These are phyloP conservation scores for Sinohyriopsis cumingii DNA, from an alignment of 2,888 invertebrate genomes.

Conservation along the genomic window DNA sequence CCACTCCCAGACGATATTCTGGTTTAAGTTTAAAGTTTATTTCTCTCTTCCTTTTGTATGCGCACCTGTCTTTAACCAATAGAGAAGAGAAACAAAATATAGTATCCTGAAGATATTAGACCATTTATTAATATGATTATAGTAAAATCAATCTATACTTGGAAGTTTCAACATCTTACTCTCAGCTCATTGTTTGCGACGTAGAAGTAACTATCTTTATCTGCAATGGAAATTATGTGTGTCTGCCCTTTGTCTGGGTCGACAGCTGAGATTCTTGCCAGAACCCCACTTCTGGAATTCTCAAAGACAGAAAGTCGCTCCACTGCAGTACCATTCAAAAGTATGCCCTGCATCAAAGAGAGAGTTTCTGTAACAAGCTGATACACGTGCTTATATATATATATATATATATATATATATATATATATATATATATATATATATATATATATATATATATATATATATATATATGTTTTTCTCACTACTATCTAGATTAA, in stretches of 20 bases:
- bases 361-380: not conserved
- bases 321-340: constrained; percentile 15
- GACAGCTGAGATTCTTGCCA: constrained; percentile 33
- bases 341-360: constrained; percentile 24
- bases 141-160: too few relatives aligned
- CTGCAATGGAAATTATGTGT: constrained; percentile 31
- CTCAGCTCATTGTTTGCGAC: constrained; percentile 31
- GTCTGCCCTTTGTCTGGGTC: constrained; percentile 40
- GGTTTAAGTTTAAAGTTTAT: too few relatives aligned
- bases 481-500: too few relatives aligned
- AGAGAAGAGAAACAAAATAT: too few relatives aligned
- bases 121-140: too few relatives aligned
- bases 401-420: not conserved
- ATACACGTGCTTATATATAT: not conserved
- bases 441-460: not conserved
- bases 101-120: too few relatives aligned
- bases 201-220: constrained; percentile 29
- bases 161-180: constrained; percentile 13
- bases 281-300: constrained; percentile 22
- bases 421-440: not conserved
- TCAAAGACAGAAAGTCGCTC: constrained; percentile 28
- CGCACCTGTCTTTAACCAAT: too few relatives aligned
- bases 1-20: too few relatives aligned
- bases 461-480: not conserved
- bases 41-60: too few relatives aligned